Evolutionary conservation across 2,113 vertebrate genomes (phyloP).

Genomic region (Falco punctatus): DNA sequence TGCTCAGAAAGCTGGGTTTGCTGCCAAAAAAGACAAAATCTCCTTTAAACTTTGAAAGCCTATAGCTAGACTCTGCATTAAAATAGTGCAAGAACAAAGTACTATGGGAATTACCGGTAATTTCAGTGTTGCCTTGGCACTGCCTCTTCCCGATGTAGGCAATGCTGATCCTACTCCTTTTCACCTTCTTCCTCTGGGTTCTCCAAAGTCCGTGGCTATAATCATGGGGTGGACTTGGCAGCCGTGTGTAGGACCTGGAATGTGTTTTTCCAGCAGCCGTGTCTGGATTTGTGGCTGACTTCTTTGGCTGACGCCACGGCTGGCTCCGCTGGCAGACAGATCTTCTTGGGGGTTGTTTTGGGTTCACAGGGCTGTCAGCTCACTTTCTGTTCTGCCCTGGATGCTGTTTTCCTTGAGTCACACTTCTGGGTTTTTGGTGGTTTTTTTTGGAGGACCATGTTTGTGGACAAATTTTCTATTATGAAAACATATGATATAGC

Average conservation of each 20-base stretch:
- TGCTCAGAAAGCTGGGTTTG: constrained; percentile 27
- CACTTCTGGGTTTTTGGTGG: not conserved
- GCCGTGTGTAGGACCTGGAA: not conserved
- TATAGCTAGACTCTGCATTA: not conserved
- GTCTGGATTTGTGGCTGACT: constrained; percentile 61
- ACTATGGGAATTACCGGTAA: constrained; percentile 16
- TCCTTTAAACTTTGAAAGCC: not conserved
- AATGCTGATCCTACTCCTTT: constrained; percentile 39
- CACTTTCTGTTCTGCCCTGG: not conserved
- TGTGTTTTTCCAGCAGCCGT: constrained; percentile 55
- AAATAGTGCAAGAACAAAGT: constrained; percentile 4
- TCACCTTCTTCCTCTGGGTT: constrained; percentile 42
- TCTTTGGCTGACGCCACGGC: constrained; percentile 21
- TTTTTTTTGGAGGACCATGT: not conserved
- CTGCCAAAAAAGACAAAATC: constrained; percentile 48
- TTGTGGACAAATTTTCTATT: constrained; percentile 18
- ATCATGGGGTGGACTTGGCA: constrained; percentile 55
- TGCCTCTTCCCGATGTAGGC: not conserved
- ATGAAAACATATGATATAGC: not conserved
- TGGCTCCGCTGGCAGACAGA: constrained; percentile 49
- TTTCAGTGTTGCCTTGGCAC: constrained; percentile 25
- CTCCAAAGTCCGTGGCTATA: constrained; percentile 6
- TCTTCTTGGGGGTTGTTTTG: constrained; percentile 36
- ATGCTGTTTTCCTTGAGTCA: not conserved
- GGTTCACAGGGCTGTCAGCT: constrained; percentile 42